A percentile compares a stretch with the other conserved stretches of the same genome.
phyloP scores from a whole-genome alignment of 2,113 vertebrate genomes.

The Passer montanus region DNA sequence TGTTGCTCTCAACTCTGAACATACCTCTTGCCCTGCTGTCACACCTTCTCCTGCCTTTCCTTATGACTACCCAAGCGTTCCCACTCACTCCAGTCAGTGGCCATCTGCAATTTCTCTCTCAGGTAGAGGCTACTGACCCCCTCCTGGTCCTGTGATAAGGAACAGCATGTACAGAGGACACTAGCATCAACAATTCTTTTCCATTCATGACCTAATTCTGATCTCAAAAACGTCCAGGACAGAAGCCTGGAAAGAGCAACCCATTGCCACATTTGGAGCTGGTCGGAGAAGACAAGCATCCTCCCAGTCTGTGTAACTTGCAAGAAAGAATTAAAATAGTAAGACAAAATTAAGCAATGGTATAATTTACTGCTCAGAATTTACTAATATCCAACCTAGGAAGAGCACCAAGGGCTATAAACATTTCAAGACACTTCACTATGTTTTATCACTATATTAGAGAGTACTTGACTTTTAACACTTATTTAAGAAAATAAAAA shows the following conservation, averaged over 20 bases:
- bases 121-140: background rate
- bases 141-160: background rate
- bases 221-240: background rate
- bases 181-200: background rate
- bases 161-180: background rate
- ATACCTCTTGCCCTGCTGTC: background rate
- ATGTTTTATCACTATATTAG: slow-evolving; percentile 62
- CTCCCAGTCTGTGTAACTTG: background rate
- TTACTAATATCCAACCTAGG: slow-evolving; percentile 62
- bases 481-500: slow-evolving; percentile 61
- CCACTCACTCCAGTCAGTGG: background rate
- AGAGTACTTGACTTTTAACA: slow-evolving; percentile 58
- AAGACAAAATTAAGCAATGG: slow-evolving; percentile 51
- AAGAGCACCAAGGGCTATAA: slow-evolving; percentile 55
- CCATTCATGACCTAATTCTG: background rate
- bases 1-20: background rate
- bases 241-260: background rate
- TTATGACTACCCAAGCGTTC: accelerated
- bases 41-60: background rate
- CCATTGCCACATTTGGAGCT: background rate
- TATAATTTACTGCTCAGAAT: slow-evolving; percentile 50
- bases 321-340: slow-evolving; percentile 33
- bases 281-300: background rate
- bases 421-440: slow-evolving; percentile 51
- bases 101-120: background rate